These are phyloP conservation scores for Rutpela maculata DNA, from an alignment of 2,888 invertebrate species.

Conservation along the genomic window DNA sequence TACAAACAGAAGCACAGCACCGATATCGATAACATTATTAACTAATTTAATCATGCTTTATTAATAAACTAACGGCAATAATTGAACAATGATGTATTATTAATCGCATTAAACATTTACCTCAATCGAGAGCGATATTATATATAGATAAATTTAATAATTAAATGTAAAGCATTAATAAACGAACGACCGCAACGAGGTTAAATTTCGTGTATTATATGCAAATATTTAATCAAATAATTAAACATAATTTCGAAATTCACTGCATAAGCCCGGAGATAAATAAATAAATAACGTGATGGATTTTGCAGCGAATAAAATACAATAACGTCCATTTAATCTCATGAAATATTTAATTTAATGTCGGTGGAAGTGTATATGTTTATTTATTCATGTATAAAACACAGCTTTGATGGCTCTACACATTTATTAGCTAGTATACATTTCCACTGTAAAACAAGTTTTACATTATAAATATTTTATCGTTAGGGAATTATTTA, in stretches of 20 bases:
- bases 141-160: constrained; percentile 13
- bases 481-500: constrained; percentile 8
- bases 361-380: constrained; percentile 31
- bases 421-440: constrained; percentile 29
- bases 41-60: background rate
- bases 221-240: constrained; percentile 36
- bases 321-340: constrained; percentile 33
- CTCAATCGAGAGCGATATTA: constrained; percentile 11
- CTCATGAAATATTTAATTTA: constrained; percentile 36
- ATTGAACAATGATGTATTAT: background rate
- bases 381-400: constrained; percentile 38
- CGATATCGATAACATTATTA: background rate
- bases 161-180: constrained; percentile 9
- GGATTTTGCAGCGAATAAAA: constrained; percentile 33
- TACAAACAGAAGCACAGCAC: background rate
- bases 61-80: background rate
- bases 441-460: constrained; percentile 22
- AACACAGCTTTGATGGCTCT: constrained; percentile 11
- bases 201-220: constrained; percentile 23
- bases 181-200: constrained; percentile 12
- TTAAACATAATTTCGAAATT: constrained; percentile 31
- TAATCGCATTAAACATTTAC: constrained; percentile 24
- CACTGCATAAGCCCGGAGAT: constrained; percentile 18
- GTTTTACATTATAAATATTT: constrained; percentile 22
- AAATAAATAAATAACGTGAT: constrained; percentile 39